Percentiles rank a stretch among this genome's conserved stretches.
Conservation (phyloP, 2,888 invertebrate species). For the Apodemia hepburni region DNA sequence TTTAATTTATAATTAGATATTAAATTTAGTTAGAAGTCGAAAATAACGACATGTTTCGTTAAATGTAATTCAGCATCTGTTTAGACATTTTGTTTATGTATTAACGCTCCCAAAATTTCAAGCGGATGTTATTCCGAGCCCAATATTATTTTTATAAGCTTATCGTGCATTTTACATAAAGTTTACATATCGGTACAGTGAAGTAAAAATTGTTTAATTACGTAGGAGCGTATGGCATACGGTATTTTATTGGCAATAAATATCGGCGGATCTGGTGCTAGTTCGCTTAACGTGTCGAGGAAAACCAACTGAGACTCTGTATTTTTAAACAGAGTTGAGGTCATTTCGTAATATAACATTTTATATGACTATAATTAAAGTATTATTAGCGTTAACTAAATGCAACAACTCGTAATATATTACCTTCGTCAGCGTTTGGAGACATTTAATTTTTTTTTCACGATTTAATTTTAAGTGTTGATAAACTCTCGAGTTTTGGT, state of each 20-base stretch:
- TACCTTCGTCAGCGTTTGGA: too few species aligned
- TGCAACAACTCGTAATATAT: not conserved
- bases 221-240: slow-evolving; percentile 41
- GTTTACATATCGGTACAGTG: slow-evolving; percentile 18
- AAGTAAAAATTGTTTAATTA: slow-evolving; percentile 46
- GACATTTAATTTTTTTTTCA: too few species aligned
- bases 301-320: slow-evolving; percentile 46
- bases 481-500: too few species aligned
- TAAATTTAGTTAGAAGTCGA: not conserved
- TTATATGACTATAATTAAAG: slow-evolving; percentile 3
- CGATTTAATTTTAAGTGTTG: too few species aligned
- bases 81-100: slow-evolving; percentile 56
- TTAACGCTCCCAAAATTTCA: slow-evolving; percentile 48
- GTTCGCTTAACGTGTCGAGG: slow-evolving; percentile 39
- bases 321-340: slow-evolving; percentile 56
- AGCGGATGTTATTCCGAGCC: slow-evolving; percentile 64
- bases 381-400: slow-evolving; percentile 2
- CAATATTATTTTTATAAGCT: slow-evolving; percentile 46
- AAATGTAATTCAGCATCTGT: slow-evolving; percentile 48
- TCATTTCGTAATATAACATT: slow-evolving; percentile 40
- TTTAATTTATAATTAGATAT: not conserved
- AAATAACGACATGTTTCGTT: slow-evolving; percentile 8
- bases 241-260: slow-evolving; percentile 67
- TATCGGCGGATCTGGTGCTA: slow-evolving; percentile 59
- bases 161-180: slow-evolving; percentile 14